These are phyloP conservation scores for Chironex yamaguchii DNA, from an alignment of 30 jellyfish, hydroid and myxozoan genomes.

Conservation along the genomic window DNA sequence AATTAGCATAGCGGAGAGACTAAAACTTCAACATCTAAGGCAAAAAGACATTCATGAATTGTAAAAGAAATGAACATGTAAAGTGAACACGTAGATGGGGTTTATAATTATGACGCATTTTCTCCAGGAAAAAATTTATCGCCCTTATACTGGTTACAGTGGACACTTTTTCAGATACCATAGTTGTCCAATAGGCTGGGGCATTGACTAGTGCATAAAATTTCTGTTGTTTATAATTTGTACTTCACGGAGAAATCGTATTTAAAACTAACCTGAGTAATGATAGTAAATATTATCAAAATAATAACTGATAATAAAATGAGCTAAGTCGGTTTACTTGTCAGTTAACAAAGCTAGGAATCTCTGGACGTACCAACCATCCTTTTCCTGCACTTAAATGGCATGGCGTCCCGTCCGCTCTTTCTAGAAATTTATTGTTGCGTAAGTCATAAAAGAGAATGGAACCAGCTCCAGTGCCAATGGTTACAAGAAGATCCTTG, in stretches of 20 bases:
- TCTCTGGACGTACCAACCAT: slow-evolving; percentile 84
- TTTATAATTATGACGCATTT: no score
- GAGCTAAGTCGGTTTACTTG: no score
- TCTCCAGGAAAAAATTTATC: no score
- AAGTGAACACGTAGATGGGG: neutral
- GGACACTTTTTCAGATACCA: no score
- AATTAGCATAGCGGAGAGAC: neutral
- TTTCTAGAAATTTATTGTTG: slow-evolving; percentile 68
- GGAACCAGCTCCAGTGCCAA: slow-evolving; percentile 96
- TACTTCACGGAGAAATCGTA: no score
- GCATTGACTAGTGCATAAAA: neutral
- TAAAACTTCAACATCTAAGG: neutral
- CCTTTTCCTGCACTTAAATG: slow-evolving; percentile 85
- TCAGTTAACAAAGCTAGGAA: neutral
- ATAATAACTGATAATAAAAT: no score
- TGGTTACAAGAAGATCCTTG: slow-evolving; percentile 80
- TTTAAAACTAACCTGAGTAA: no score
- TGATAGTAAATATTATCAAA: no score
- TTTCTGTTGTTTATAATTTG: no score
- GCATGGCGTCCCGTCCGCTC: slow-evolving; percentile 72
- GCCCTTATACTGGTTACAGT: no score
- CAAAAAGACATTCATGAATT: no score
- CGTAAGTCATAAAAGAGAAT: slow-evolving; percentile 91
- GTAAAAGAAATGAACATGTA: neutral
- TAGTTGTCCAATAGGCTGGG: neutral